Percentiles rank a stretch among this genome's conserved stretches.
phyloP scores from a whole-genome alignment of 2,888 invertebrate genomes.

The Herminia tarsipennalis region DNA sequence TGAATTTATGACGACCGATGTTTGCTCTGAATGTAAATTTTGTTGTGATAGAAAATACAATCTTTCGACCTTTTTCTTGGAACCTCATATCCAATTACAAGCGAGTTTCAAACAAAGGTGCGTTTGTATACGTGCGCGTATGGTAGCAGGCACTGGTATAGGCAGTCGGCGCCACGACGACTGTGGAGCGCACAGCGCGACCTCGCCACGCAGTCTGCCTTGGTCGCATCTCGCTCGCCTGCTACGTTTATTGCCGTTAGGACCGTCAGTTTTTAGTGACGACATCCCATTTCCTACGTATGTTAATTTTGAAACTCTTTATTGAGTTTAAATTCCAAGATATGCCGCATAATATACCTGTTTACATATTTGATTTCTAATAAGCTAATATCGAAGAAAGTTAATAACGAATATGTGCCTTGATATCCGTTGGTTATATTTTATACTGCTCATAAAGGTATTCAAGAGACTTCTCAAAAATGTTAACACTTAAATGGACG shows the following conservation, averaged over 20 bases:
- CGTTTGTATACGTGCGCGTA: constrained; percentile 38
- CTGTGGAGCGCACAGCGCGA: constrained; percentile 53
- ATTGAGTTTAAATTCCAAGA: constrained; percentile 12
- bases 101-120: constrained; percentile 25
- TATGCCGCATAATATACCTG: not conserved
- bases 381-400: not conserved
- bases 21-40: constrained; percentile 81
- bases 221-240: constrained; percentile 53
- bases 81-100: constrained; percentile 18
- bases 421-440: constrained; percentile 25
- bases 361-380: not conserved
- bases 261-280: constrained; percentile 25
- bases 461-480: constrained; percentile 64
- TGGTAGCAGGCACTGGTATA: constrained; percentile 32
- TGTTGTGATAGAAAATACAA: constrained; percentile 52
- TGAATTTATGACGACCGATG: constrained; percentile 80
- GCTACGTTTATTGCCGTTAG: constrained; percentile 56
- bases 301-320: constrained; percentile 17
- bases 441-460: constrained; percentile 50
- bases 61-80: constrained; percentile 38
- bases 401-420: constrained; percentile 11
- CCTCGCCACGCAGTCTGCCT: constrained; percentile 76
- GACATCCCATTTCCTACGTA: constrained; percentile 17
- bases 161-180: constrained; percentile 64
- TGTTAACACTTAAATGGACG: constrained; percentile 80